phyloP scores from a whole-genome alignment of 2,113 vertebrate genomes.

The Prochilodus magdalenae region DNA sequence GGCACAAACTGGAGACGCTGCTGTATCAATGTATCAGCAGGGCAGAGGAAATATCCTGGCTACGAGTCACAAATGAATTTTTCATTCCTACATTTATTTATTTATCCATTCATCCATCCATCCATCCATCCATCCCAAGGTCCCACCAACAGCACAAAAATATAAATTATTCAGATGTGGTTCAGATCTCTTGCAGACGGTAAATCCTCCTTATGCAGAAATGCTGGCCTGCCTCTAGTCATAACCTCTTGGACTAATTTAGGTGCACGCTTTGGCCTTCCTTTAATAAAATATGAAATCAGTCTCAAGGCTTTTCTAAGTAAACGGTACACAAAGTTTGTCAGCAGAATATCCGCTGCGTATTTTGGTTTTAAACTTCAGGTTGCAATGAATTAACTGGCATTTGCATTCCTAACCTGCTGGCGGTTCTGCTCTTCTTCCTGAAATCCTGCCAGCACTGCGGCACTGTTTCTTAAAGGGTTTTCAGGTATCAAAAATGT shows the following conservation, averaged over 20 bases:
- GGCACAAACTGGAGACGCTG: background rate
- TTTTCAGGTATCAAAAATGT: too few species aligned
- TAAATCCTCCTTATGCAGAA: conserved; percentile 33
- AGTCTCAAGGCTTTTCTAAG: background rate
- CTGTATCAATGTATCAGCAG: conserved; percentile 55
- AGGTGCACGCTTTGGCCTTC: background rate
- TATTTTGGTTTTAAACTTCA: background rate
- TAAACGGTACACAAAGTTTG: background rate
- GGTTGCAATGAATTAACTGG: background rate
- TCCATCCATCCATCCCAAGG: too few species aligned
- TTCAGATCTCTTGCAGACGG: conserved; percentile 48
- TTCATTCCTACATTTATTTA: too few species aligned
- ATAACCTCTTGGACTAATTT: background rate
- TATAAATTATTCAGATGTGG: conserved; percentile 62
- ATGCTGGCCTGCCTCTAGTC: background rate
- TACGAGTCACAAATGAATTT: too few species aligned
- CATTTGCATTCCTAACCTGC: background rate
- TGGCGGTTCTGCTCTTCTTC: background rate
- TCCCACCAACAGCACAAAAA: conserved; percentile 60
- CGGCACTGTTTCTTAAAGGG: background rate
- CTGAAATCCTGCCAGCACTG: background rate
- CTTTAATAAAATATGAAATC: conserved; percentile 5
- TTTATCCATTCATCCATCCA: too few species aligned
- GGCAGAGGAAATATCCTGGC: too few species aligned
- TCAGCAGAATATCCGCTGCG: background rate